Evolutionary conservation across 2,888 invertebrate species (phyloP), one percentile per base, ranked within the genome.

Genomic region (Sinodicranocentrus sp.): DNA sequence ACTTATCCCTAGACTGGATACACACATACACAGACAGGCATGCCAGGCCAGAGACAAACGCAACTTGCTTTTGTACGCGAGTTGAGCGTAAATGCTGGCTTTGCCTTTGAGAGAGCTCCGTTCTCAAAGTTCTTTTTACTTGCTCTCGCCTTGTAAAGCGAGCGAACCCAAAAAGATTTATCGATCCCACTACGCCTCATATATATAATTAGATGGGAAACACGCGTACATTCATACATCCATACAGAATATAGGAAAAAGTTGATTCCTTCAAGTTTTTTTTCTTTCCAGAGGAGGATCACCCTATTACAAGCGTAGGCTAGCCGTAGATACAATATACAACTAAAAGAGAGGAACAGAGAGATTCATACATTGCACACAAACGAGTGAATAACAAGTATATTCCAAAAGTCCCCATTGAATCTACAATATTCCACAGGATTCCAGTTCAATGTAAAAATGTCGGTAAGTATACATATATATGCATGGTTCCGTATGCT

Each of bases 131-230:
- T 70, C 77, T 79, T 63, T 63, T 71, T 79, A 21, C 76, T 43
- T 71, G 52, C 71, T 48, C 48, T 52, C 71, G 52, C 17, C 44
- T 21, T 80, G 72, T 72, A 71, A 48, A 43, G 65, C 43, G 80
- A 72, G 75, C 67, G 68, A 75, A 73, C 68, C n/a, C 75, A 67
- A 75, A 77, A 84, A 84, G 84, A 84, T 84, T 84, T 84, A 84
- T 84, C 84, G 84, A 84, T 84, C 84, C 84, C 71, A 78, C 84
- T 52, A 48, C 78, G 48, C 72, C 73, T 68, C 72, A 54, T 65
- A 75, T 65, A 17, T 67, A 61, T 21, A 26, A 48, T 28, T 33
- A 68, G 17, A 65, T 19, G 25, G 15, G 48, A 48, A n/a, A 48
- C 77, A 77, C 77, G 77, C 68, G 77, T 77, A 63, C 63, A 54